Conservation (phyloP, 2,888 invertebrate genomes). For the Lasioglossum leucozonium region DNA sequence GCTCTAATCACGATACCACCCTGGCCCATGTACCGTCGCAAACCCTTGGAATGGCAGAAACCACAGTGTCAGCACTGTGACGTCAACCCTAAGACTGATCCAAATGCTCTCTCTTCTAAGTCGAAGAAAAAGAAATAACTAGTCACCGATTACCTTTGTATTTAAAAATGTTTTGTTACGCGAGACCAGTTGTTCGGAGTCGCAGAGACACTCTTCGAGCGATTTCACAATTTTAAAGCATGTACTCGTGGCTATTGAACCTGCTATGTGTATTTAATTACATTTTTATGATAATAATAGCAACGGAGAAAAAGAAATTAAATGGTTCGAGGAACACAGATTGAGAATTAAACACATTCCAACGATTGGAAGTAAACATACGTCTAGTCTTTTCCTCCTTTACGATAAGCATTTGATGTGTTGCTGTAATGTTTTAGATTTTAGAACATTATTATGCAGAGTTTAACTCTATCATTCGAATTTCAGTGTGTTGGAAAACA, state of each 20-base stretch:
- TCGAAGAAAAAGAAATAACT: constrained; percentile 85
- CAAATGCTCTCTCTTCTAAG: constrained; percentile 68
- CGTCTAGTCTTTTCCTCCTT: neutral
- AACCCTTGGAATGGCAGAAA: constrained; percentile 96
- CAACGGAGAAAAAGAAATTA: neutral
- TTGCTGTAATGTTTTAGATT: neutral
- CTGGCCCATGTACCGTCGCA: constrained; percentile 97
- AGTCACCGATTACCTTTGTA: neutral
- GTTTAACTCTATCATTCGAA: neutral
- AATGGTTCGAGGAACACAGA: neutral
- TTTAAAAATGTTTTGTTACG: constrained; percentile 27
- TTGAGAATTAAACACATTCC: neutral
- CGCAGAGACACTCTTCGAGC: neutral
- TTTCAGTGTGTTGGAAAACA: neutral
- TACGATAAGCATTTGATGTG: neutral
- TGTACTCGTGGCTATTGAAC: neutral
- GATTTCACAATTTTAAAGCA: constrained; percentile 29
- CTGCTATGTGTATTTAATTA: neutral
- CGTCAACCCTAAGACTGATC: constrained; percentile 38
- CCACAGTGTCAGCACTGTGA: constrained; percentile 85
- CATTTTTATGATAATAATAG: neutral
- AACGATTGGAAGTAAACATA: neutral
- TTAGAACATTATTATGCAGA: neutral
- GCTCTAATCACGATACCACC: constrained; percentile 96
- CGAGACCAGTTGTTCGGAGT: neutral